A percentile compares a stretch with the other conserved stretches of the same genome.
phyloP scores from a whole-genome alignment of 2,888 invertebrate species.

The Vandiemenella viatica region DNA sequence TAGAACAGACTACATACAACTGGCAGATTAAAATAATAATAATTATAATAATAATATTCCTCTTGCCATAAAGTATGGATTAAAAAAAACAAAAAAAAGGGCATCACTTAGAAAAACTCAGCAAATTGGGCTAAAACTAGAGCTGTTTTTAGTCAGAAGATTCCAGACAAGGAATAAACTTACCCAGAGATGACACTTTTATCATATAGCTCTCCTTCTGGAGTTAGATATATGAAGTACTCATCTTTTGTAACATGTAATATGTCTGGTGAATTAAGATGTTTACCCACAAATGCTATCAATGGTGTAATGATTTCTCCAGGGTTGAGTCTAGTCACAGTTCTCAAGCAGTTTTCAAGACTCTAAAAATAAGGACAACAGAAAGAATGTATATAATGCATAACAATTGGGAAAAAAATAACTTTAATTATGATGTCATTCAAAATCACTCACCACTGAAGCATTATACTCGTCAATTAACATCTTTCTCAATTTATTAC shows the following conservation, averaged over 20 bases:
- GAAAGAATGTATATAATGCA: background rate
- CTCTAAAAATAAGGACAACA: slow-evolving; percentile 26
- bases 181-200: slow-evolving; percentile 58
- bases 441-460: too few species aligned
- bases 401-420: too few species aligned
- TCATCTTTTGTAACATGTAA: slow-evolving; percentile 61
- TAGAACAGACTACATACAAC: too few species aligned
- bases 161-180: too few species aligned
- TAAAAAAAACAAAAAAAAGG: too few species aligned
- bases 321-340: slow-evolving; percentile 45
- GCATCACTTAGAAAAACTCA: too few species aligned
- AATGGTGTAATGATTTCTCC: slow-evolving; percentile 48
- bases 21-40: too few species aligned
- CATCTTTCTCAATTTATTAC: slow-evolving; percentile 40
- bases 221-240: slow-evolving; percentile 65
- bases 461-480: slow-evolving; percentile 40
- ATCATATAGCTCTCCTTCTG: slow-evolving; percentile 83
- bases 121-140: too few species aligned
- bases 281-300: slow-evolving; percentile 40
- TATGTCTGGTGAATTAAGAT: slow-evolving; percentile 49
- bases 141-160: too few species aligned
- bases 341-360: slow-evolving; percentile 43
- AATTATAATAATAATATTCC: too few species aligned
- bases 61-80: too few species aligned
- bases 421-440: too few species aligned